These are phyloP conservation scores for Ispidina picta DNA, from an alignment of 2,797 vertebrate species.

Conservation along the genomic window DNA sequence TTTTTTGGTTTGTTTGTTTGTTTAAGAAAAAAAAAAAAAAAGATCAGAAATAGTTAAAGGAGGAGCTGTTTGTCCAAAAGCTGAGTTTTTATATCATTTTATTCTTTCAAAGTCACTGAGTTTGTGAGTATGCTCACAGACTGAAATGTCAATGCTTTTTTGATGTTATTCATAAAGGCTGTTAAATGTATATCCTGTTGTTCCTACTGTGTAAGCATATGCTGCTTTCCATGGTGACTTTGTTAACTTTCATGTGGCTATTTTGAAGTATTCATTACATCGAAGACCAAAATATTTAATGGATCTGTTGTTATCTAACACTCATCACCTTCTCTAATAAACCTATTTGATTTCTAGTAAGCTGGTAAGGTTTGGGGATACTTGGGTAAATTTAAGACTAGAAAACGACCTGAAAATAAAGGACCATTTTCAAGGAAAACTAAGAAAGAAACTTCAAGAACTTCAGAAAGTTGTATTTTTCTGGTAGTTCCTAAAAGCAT, in stretches of 20 bases:
- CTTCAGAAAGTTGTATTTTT: not conserved
- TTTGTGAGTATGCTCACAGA: not conserved
- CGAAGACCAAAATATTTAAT: constrained; percentile 36
- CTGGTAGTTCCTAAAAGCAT: not conserved
- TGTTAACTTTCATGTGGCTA: constrained; percentile 38
- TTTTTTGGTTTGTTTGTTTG: not conserved
- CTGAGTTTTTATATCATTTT: constrained; percentile 5
- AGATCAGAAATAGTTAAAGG: not conserved
- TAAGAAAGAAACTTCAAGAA: not conserved
- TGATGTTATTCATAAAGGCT: constrained; percentile 34
- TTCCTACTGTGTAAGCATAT: constrained; percentile 53
- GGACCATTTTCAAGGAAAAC: not conserved
- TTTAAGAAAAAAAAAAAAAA: not conserved
- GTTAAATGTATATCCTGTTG: constrained; percentile 49
- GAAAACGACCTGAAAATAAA: not conserved
- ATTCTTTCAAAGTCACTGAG: constrained; percentile 25
- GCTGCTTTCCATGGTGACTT: not conserved
- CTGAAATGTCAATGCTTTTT: constrained; percentile 23
- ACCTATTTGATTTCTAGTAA: constrained; percentile 11
- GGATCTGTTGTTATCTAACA: constrained; percentile 31
- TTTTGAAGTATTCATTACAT: constrained; percentile 49
- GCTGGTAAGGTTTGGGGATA: not conserved
- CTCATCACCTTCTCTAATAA: constrained; percentile 46
- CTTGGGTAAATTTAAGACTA: not conserved
- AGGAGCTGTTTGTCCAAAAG: not conserved